Base-by-base conservation (phyloP, 2,888 invertebrate species). In the Hesperia comma region DNA sequence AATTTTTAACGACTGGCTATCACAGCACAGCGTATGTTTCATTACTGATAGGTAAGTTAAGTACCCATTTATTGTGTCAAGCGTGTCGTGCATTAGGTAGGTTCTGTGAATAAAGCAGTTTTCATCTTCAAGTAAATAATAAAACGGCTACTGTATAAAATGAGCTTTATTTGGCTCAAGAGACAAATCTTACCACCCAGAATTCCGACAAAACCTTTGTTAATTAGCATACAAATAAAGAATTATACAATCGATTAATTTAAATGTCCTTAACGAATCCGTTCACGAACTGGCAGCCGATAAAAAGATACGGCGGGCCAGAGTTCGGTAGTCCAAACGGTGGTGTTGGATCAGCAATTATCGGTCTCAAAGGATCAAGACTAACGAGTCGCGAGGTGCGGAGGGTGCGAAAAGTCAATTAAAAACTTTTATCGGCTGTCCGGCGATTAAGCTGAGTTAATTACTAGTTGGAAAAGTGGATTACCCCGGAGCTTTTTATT, bases 371-470 rank as follows among this genome's bases (percentile, higher is more conserved):
- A 71, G 73, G 76, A 77, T 79, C 77, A 71, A 74, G 78, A 78
- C 78, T 78, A 81, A 78, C 75, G 74, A 73, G 71, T 69, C 61
- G 63, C 72, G 71, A 75, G 71, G 74, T 69, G 71, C 70, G 71
- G 72, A 37, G 70, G 70, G 73, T 70, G 75, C 71, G 68, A 70
- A 72, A 71, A 74, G 81, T 85, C 86, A 87, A 87, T 86, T 86
- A 86, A 85, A 85, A 86, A 85, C 80, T 84, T 85, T 78, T 76
- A 75, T 78, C 75, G 76, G 72, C 77, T 64, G 75, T 74, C 74
- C 78, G 74, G 75, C 76, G 77, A 82, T 81, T 81, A 79, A 81
- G 80, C 78, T 53, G 78, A 80, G 81, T 84, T 85, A 84, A 86
- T 77, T 83, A 79, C 75, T 74, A 79, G 78, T 81, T 79, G 72